Base-by-base conservation (phyloP, 2,113 vertebrate genomes). In the Pogona vitticeps region DNA sequence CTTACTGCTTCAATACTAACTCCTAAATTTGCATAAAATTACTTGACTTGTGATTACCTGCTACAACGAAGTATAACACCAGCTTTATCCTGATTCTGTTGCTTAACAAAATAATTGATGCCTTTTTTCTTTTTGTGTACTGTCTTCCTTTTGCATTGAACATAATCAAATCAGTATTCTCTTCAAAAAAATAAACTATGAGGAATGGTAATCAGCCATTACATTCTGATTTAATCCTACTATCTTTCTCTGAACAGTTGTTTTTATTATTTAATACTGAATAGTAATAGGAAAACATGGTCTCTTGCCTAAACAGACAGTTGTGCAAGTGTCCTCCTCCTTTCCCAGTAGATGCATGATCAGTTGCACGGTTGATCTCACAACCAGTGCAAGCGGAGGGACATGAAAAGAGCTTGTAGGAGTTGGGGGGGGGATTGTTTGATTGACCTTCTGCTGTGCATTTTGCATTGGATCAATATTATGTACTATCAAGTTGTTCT, bases 1-100 rank as follows among this genome's bases (percentile, higher is more conserved):
- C 80, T 92, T 93, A 89, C 96, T 95, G 92, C 90, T 89, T 89
- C 85, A 95, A 81, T 82, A 94, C 95, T 97, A 94, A 96, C 85
- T 83, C 85, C 6, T 92, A 90, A 71, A 2, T 8, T 6, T 91
- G 89, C 92, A 15, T 33, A 42, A 89, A 92, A 90, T 88, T 76
- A 82, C 84, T 93, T 92, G 65, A 94, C 88, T 91, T 94, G 8
- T 73, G 59, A 82, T 82, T 82, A 26, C 70, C 61, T 87, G n/a
- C 83, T 92, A 70, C 83, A 93, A 20, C 87, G 91, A 91, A 67
- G 40, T 93, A 63, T 5, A 90, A 92, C 80, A 94, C 91, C 67
- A 76, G 71, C 6, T 85, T 92, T 91, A 87, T 85, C 72, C 46
- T 94, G 83, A 12, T 67, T 90, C 76, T 92, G 70, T 86, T 52